These are phyloP conservation scores for Sebastolobus alascanus DNA, from an alignment of 2,797 vertebrate genomes.

Conservation along the genomic window DNA sequence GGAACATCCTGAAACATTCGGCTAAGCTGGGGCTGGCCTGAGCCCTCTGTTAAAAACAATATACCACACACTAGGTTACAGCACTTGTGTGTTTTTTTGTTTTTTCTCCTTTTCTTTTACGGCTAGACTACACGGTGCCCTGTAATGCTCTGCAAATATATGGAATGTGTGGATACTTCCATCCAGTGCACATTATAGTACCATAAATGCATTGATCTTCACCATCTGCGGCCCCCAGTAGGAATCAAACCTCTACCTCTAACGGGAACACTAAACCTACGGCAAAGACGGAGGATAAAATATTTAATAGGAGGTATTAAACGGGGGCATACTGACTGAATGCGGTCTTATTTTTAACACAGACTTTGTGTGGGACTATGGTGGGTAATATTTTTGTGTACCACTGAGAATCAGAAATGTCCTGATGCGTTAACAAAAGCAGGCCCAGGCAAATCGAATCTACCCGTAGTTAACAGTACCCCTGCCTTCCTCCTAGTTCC, in stretches of 20 bases:
- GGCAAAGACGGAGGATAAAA: slow-evolving; percentile 25
- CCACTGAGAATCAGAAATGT: slow-evolving; percentile 76
- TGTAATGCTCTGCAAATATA: slow-evolving; percentile 57
- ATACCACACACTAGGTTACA: slow-evolving; percentile 94
- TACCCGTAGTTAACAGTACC: slow-evolving; percentile 78
- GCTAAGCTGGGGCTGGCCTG: slow-evolving; percentile 98
- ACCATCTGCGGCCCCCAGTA: slow-evolving; percentile 57
- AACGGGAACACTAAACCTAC: slow-evolving; percentile 38
- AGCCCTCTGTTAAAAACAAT: slow-evolving; percentile 96
- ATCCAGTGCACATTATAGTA: slow-evolving; percentile 58
- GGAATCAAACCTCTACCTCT: slow-evolving; percentile 42
- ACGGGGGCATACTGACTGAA: slow-evolving; percentile 22
- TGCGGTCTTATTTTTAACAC: slow-evolving; percentile 31
- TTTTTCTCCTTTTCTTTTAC: slow-evolving; percentile 34
- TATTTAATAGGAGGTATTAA: slow-evolving; percentile 41
- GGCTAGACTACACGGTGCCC: slow-evolving; percentile 63
- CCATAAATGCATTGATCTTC: slow-evolving; percentile 66
- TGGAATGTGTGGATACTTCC: slow-evolving; percentile 53
- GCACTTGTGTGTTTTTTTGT: slow-evolving; percentile 72
- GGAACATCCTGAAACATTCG: slow-evolving; percentile 98
- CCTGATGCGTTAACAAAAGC: slow-evolving; percentile 81
- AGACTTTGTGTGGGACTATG: slow-evolving; percentile 22
- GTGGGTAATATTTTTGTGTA: slow-evolving; percentile 55
- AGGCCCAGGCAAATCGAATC: slow-evolving; percentile 82
- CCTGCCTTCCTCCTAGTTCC: slow-evolving; percentile 72